A percentile compares a stretch with the other conserved stretches of the same genome.
Evolutionary conservation across 2,888 invertebrate species (phyloP).

Genomic region (Camponotus fellah): DNA sequence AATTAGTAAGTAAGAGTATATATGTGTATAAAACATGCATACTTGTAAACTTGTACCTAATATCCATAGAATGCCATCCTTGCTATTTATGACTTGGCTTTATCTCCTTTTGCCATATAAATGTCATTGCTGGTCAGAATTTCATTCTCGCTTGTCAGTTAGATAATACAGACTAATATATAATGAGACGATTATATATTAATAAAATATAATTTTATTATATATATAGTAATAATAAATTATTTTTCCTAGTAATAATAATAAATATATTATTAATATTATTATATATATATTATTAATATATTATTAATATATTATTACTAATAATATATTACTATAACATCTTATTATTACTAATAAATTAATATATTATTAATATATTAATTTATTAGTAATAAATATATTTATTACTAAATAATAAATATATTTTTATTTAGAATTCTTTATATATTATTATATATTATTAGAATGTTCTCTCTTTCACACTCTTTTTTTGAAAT

Average conservation of each 20-base stretch:
- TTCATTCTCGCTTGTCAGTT: conserved; percentile 64
- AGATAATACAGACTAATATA: conserved; percentile 74
- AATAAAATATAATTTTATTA: background rate
- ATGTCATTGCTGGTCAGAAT: conserved; percentile 69
- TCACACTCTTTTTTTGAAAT: background rate
- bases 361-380: too few relatives aligned
- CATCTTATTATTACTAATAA: too few relatives aligned
- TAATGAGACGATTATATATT: conserved; percentile 62
- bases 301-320: too few relatives aligned
- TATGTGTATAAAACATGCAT: conserved; percentile 82
- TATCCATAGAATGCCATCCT: conserved; percentile 72
- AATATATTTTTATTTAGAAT: conserved; percentile 9
- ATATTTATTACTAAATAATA: too few relatives aligned
- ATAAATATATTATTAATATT: too few relatives aligned
- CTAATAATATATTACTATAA: too few relatives aligned
- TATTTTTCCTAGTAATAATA: too few relatives aligned
- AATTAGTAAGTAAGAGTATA: conserved; percentile 86
- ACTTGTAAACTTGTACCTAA: conserved; percentile 77
- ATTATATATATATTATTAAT: too few relatives aligned
- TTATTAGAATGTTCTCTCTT: background rate
- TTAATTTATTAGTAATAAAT: too few relatives aligned
- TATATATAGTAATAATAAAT: too few relatives aligned
- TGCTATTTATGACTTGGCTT: conserved; percentile 71
- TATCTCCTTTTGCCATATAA: conserved; percentile 65
- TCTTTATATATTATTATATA: background rate